phyloP scores from a whole-genome alignment of 1,140 invertebrate species.

The Brachionus plicatilis region DNA sequence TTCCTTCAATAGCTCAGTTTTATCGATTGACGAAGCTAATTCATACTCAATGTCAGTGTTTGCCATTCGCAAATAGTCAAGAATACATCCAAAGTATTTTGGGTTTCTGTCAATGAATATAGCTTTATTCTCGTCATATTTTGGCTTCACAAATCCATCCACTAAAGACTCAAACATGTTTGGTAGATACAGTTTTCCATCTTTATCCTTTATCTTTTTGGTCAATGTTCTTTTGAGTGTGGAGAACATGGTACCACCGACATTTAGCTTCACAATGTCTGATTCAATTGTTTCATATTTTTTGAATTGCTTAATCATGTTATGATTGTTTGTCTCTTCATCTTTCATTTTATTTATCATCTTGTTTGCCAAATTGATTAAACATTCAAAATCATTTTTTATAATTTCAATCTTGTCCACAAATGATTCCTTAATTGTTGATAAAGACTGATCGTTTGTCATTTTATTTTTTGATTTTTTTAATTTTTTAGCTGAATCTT shows the following conservation, averaged over 20 bases:
- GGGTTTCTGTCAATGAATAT: conserved; percentile 22
- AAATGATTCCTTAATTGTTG: too few relatives aligned
- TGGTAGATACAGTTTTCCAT: neutral
- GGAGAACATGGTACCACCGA: neutral
- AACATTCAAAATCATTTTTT: neutral
- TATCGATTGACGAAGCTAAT: neutral
- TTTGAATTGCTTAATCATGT: neutral
- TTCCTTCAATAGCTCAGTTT: neutral
- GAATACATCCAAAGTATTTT: neutral
- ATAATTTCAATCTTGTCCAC: neutral
- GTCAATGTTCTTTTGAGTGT: neutral
- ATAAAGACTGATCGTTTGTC: too few relatives aligned
- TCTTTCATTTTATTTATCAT: neutral
- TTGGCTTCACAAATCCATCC: neutral
- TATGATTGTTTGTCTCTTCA: neutral
- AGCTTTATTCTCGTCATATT: neutral
- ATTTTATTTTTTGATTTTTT: too few relatives aligned
- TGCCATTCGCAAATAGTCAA: conserved; percentile 5
- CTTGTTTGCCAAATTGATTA: neutral
- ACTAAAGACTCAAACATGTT: neutral
- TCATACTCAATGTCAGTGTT: conserved; percentile 15
- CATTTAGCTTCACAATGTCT: neutral
- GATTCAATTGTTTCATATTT: neutral
- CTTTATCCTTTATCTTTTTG: neutral
- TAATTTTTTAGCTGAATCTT: neutral